Conservation (phyloP, 2,113 vertebrate genomes). For the Clupea harengus region DNA sequence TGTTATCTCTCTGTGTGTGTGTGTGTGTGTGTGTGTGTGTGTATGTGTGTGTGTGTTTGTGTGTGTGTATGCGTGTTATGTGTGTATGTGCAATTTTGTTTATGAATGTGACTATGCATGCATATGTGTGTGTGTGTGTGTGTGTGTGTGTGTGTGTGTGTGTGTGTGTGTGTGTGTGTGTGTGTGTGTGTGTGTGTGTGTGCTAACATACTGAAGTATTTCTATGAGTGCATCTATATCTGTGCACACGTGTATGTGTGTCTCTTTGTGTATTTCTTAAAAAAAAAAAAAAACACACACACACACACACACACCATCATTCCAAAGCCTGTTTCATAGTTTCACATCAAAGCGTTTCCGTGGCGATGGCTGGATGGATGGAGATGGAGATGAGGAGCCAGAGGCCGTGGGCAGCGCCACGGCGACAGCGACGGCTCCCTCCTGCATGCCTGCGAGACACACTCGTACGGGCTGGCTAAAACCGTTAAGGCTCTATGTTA, state of each 20-base stretch:
- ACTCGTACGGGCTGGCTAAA: slow-evolving; percentile 50
- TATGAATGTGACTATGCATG: too few relatives aligned
- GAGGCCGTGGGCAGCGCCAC: slow-evolving; percentile 25
- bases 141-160: too few relatives aligned
- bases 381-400: slow-evolving; percentile 21
- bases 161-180: background rate
- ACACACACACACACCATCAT: slow-evolving; percentile 36
- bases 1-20: too few relatives aligned
- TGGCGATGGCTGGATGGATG: slow-evolving; percentile 10
- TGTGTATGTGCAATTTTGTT: too few relatives aligned
- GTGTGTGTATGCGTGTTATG: background rate
- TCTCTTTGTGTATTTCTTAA: too few relatives aligned
- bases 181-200: background rate
- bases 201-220: too few relatives aligned
- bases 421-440: slow-evolving; percentile 29
- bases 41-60: too few relatives aligned
- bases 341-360: slow-evolving; percentile 44
- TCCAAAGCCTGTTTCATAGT: slow-evolving; percentile 46
- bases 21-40: too few relatives aligned
- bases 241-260: too few relatives aligned
- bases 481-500: slow-evolving; percentile 53
- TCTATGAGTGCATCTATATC: too few relatives aligned
- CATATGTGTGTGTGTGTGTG: background rate
- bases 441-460: slow-evolving; percentile 61
- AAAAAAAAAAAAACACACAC: background rate